Evolutionary conservation across 2,113 vertebrate genomes (phyloP).

Genomic region (Chaetodon auriga): DNA sequence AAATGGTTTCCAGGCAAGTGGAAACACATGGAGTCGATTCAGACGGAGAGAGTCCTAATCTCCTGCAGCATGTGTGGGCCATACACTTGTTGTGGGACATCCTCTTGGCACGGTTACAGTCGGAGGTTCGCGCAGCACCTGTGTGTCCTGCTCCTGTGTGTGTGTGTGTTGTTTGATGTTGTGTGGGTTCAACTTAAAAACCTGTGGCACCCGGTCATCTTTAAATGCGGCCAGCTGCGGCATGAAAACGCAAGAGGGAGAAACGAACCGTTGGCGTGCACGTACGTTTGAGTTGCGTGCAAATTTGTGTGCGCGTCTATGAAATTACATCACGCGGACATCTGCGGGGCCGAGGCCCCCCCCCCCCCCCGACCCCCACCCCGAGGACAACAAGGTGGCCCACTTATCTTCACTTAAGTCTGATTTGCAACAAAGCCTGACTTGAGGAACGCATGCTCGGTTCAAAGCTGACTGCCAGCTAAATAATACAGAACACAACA

Average conservation of each 20-base stretch:
- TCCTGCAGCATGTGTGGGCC: conserved; percentile 72
- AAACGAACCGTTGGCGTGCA: conserved; percentile 16
- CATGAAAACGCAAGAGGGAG: conserved; percentile 28
- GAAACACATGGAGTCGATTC: conserved; percentile 57
- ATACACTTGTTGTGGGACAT: conserved; percentile 47
- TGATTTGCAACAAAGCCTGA: conserved; percentile 34
- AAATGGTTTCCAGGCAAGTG: conserved; percentile 61
- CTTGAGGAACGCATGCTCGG: background rate
- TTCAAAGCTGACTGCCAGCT: conserved; percentile 31
- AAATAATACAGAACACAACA: conserved; percentile 28
- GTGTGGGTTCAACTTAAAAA: conserved; percentile 42
- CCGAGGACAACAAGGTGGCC: conserved; percentile 11
- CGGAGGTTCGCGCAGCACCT: conserved; percentile 57
- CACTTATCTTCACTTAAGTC: conserved; percentile 43
- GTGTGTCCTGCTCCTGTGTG: conserved; percentile 40
- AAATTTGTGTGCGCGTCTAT: conserved; percentile 3
- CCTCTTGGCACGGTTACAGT: conserved; percentile 72
- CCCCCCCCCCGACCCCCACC: background rate
- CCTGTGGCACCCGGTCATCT: conserved; percentile 50
- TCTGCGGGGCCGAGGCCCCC: conserved; percentile 25
- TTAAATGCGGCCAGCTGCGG: conserved; percentile 68
- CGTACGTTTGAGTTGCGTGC: background rate
- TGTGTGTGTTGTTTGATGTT: background rate
- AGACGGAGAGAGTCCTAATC: conserved; percentile 42
- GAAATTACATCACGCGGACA: conserved; percentile 31